Conservation (phyloP, 2,113 vertebrate genomes). For the Sphyrna mokarran region DNA sequence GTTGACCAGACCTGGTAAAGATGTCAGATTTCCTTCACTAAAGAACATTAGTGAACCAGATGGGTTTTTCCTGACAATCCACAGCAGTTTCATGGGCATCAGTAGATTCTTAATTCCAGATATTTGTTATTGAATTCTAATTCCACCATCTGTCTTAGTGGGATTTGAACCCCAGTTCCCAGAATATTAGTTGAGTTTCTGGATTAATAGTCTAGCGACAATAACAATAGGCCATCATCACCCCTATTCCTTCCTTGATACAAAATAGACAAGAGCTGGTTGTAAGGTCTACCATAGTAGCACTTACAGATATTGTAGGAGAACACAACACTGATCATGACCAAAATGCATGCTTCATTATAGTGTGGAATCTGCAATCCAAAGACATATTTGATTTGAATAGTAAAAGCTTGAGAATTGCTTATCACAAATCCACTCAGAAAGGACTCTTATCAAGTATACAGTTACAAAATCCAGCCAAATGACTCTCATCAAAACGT, state of each 20-base stretch:
- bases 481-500: conserved; percentile 52
- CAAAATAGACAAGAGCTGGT: conserved; percentile 50
- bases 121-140: too few species aligned
- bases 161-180: too few species aligned
- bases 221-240: too few species aligned
- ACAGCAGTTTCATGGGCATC: too few species aligned
- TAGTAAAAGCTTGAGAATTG: conserved; percentile 52
- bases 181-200: too few species aligned
- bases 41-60: too few species aligned
- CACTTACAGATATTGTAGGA: conserved; percentile 47
- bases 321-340: conserved; percentile 51
- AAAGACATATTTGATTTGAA: conserved; percentile 51
- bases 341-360: conserved; percentile 45
- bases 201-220: too few species aligned
- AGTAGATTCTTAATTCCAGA: too few species aligned
- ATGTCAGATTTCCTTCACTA: too few species aligned
- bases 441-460: conserved; percentile 53
- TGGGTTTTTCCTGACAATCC: too few species aligned
- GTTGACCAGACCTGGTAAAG: too few species aligned
- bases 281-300: conserved; percentile 50
- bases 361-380: conserved; percentile 51
- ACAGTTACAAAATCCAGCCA: conserved; percentile 52
- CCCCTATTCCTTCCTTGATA: conserved; percentile 50
- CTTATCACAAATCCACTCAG: conserved; percentile 52
- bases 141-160: too few species aligned